These are phyloP conservation scores for Eremobia ochroleuca DNA, from an alignment of 2,888 invertebrate genomes.

Conservation along the genomic window DNA sequence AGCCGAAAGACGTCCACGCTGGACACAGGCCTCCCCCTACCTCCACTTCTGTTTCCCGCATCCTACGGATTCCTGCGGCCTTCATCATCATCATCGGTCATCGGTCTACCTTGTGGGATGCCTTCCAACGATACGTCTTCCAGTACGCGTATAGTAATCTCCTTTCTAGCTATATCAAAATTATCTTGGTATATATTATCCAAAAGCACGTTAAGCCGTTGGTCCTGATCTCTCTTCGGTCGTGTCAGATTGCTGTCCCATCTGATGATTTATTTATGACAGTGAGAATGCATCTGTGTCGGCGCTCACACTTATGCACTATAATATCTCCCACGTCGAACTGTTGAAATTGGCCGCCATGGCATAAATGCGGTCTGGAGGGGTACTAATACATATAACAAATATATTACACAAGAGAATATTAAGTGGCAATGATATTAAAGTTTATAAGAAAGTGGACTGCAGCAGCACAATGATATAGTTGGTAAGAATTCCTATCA, in stretches of 20 bases:
- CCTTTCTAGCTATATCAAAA: no score
- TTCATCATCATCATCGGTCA: background rate
- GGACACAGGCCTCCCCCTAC: no score
- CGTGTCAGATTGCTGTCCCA: no score
- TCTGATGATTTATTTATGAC: background rate
- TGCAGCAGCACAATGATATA: conserved; percentile 45
- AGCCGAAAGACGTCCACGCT: background rate
- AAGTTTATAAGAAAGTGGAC: conserved; percentile 34
- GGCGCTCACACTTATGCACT: background rate
- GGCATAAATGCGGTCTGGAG: background rate
- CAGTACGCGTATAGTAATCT: background rate
- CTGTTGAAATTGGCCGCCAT: background rate
- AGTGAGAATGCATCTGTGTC: background rate
- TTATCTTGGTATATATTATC: background rate
- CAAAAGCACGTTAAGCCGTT: no score
- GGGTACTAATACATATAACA: background rate
- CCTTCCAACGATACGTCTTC: background rate
- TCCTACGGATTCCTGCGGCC: background rate
- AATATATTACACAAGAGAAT: no score
- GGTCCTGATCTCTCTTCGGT: background rate
- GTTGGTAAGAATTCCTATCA: conserved; percentile 40
- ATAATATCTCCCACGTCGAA: background rate
- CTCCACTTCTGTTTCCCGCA: background rate
- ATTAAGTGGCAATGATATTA: background rate
- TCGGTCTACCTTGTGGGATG: background rate